Evolutionary conservation across 1,140 invertebrate species (phyloP).

Genomic region (Aplysia californica): DNA sequence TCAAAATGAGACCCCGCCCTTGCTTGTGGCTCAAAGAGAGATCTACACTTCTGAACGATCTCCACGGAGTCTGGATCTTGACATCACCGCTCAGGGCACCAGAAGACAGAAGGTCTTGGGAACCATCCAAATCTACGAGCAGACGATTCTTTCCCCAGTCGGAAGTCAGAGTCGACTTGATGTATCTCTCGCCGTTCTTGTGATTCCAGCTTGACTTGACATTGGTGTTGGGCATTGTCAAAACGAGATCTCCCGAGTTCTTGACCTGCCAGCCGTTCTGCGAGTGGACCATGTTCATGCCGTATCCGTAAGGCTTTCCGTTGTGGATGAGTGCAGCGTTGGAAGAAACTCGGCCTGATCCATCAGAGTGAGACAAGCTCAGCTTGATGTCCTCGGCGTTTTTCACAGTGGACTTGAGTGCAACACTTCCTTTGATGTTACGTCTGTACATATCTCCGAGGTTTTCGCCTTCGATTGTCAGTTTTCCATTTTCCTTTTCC

Average conservation of each 20-base stretch:
- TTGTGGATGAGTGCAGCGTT: slow-evolving; percentile 25
- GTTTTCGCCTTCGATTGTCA: neutral
- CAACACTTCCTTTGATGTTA: neutral
- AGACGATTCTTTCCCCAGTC: slow-evolving; percentile 27
- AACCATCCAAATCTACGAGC: slow-evolving; percentile 23
- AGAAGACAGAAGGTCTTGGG: neutral
- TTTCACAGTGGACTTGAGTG: neutral
- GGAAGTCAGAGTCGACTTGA: slow-evolving; percentile 24
- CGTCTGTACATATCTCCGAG: neutral
- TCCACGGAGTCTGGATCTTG: slow-evolving; percentile 25
- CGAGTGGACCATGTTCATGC: slow-evolving; percentile 30
- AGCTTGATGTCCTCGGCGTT: neutral
- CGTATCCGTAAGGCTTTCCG: slow-evolving; percentile 21
- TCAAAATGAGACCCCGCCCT: neutral
- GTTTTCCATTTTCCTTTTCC: slow-evolving; percentile 5
- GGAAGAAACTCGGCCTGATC: neutral
- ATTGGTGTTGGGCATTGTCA: neutral
- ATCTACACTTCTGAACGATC: slow-evolving; percentile 15
- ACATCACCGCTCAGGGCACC: slow-evolving; percentile 10
- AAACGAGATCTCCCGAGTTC: slow-evolving; percentile 18
- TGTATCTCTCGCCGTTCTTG: slow-evolving; percentile 30
- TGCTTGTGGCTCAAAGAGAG: slow-evolving; percentile 16
- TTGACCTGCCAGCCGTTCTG: slow-evolving; percentile 33
- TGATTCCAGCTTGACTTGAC: slow-evolving; percentile 36
- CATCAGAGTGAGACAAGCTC: neutral